Evolutionary conservation across 2,113 vertebrate genomes (phyloP).

Genomic region (Scophthalmus maximus): DNA sequence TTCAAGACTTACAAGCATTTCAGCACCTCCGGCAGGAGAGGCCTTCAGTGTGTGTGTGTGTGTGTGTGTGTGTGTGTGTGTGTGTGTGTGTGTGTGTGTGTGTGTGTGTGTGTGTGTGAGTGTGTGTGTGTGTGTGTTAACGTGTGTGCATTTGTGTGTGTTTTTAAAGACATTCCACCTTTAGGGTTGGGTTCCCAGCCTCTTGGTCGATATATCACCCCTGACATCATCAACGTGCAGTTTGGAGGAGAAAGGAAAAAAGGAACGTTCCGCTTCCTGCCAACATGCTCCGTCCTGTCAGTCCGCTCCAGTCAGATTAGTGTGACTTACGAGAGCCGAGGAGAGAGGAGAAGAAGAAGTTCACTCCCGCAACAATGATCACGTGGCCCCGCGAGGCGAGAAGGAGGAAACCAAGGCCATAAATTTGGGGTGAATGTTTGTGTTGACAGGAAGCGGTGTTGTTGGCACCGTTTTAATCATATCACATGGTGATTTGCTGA

Average conservation of each 20-base stretch:
- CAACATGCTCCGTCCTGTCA: conserved; percentile 74
- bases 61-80: conserved; percentile 40
- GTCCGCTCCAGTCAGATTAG: conserved; percentile 69
- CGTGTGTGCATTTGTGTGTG: conserved; percentile 50
- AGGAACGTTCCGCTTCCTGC: conserved; percentile 74
- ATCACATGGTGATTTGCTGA: conserved; percentile 60
- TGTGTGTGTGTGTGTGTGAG: conserved; percentile 45
- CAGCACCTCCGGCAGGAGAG: conserved; percentile 78
- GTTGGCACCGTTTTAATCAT: conserved; percentile 64
- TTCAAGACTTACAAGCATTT: conserved; percentile 80
- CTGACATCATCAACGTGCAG: conserved; percentile 75
- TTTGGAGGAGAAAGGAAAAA: conserved; percentile 65
- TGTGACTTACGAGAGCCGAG: conserved; percentile 72
- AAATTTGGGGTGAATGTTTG: conserved; percentile 71
- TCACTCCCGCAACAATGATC: conserved; percentile 7
- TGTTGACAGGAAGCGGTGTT: conserved; percentile 75
- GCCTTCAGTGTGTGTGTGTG: conserved; percentile 58
- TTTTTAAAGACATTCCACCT: conserved; percentile 67
- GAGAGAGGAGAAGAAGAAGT: conserved; percentile 28
- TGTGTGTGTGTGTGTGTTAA: conserved; percentile 44
- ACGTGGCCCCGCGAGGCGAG: conserved; percentile 39
- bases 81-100: conserved; percentile 25
- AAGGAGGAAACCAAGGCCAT: conserved; percentile 59
- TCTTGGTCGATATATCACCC: conserved; percentile 74
- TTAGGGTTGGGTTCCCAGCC: conserved; percentile 74